phyloP scores from a whole-genome alignment of 2,888 invertebrate species.

The Lithosia quadra region DNA sequence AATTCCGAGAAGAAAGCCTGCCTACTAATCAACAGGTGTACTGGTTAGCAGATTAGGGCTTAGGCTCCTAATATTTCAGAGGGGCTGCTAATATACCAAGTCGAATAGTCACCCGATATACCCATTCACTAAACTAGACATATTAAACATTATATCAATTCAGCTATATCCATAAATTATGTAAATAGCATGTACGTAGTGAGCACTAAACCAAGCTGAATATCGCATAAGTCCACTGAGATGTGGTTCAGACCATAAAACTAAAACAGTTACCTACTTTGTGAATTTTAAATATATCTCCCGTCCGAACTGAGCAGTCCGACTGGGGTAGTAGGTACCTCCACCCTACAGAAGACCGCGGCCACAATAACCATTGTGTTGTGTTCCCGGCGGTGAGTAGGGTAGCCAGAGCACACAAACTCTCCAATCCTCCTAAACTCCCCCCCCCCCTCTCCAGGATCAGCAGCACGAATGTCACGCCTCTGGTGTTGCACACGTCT shows the following conservation, averaged over 20 bases:
- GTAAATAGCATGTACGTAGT: conserved; percentile 52
- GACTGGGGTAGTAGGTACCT: too few species aligned
- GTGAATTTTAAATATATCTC: conserved; percentile 51
- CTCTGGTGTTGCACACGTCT: too few species aligned
- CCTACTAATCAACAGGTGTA: background rate
- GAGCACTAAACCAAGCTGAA: conserved; percentile 55
- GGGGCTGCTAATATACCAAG: background rate
- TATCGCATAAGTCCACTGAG: conserved; percentile 54
- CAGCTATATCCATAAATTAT: conserved; percentile 48
- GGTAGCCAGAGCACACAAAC: too few species aligned
- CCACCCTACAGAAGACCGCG: too few species aligned
- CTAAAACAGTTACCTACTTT: conserved; percentile 51
- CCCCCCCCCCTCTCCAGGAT: too few species aligned
- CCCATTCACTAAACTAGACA: background rate
- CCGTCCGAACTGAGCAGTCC: too few species aligned
- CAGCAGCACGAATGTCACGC: too few species aligned
- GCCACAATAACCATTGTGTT: too few species aligned
- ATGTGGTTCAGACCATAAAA: conserved; percentile 57
- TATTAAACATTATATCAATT: conserved; percentile 40
- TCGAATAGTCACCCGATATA: background rate
- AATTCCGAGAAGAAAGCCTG: background rate
- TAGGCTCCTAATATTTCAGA: background rate
- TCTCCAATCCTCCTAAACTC: too few species aligned
- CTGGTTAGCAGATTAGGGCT: background rate
- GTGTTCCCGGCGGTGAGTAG: too few species aligned